Conservation (phyloP, 2,888 invertebrate genomes). For the Limnephilus rhombicus region DNA sequence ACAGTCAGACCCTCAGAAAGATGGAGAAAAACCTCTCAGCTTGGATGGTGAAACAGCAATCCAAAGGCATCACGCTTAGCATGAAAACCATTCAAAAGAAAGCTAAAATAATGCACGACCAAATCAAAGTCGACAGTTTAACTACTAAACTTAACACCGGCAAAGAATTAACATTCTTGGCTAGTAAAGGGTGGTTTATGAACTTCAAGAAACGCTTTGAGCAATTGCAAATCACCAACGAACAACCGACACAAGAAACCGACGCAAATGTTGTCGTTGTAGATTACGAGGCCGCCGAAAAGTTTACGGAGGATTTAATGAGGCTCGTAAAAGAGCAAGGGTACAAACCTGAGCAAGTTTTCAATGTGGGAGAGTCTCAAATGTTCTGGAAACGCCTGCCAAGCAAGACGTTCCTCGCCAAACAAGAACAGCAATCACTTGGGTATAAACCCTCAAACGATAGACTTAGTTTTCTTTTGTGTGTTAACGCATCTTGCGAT, state of each 20-base stretch:
- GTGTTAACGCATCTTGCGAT: constrained; percentile 68
- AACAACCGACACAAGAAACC: background rate
- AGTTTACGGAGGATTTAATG: constrained; percentile 52
- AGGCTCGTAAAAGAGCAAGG: constrained; percentile 67
- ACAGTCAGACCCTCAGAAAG: constrained; percentile 34
- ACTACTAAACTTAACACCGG: background rate
- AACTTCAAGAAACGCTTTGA: constrained; percentile 53
- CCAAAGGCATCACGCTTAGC: constrained; percentile 29
- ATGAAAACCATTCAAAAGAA: constrained; percentile 42
- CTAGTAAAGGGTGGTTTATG: constrained; percentile 53
- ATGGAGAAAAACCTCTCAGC: constrained; percentile 46
- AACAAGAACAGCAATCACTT: constrained; percentile 67
- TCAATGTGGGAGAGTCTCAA: constrained; percentile 68
- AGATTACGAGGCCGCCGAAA: constrained; percentile 57
- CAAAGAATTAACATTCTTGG: constrained; percentile 48
- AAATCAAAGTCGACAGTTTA: constrained; percentile 26
- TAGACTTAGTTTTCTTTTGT: constrained; percentile 68
- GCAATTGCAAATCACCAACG: background rate
- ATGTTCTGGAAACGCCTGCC: constrained; percentile 69
- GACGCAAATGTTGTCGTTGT: constrained; percentile 9
- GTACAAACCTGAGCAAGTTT: constrained; percentile 68
- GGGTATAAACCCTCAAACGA: constrained; percentile 68
- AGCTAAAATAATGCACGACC: constrained; percentile 46
- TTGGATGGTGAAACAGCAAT: constrained; percentile 48
- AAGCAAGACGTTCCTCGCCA: constrained; percentile 68